These are phyloP conservation scores for Torymus texanus DNA, from an alignment of 2,888 invertebrate genomes.

Conservation along the genomic window DNA sequence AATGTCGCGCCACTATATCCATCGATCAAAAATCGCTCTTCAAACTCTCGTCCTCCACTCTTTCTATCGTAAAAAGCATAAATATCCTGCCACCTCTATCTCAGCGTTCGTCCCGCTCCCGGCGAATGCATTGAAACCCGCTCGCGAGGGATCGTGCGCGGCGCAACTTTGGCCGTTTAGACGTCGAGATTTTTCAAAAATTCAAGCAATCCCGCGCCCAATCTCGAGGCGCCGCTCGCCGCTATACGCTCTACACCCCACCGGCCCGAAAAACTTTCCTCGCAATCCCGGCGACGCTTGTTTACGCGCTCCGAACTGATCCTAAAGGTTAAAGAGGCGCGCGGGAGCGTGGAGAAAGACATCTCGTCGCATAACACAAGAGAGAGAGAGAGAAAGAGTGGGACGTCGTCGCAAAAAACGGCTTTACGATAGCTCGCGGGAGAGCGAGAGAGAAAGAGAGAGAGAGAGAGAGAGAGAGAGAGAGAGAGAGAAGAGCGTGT, in stretches of 20 bases:
- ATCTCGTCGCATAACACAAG: not conserved
- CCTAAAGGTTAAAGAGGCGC: conserved; percentile 49
- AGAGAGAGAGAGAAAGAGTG: not conserved
- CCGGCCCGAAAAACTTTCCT: conserved; percentile 31
- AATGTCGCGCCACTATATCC: too few species aligned
- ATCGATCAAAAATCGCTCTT: too few species aligned
- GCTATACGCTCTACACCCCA: too few species aligned
- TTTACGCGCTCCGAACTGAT: conserved; percentile 21
- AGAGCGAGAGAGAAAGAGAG: not conserved
- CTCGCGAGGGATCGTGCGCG: too few species aligned
- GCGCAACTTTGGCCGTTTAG: conserved; percentile 37
- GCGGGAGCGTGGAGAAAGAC: conserved; percentile 27
- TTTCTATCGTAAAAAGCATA: conserved; percentile 44
- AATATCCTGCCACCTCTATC: conserved; percentile 12
- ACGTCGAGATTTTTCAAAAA: conserved; percentile 47
- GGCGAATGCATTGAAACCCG: too few species aligned
- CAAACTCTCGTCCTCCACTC: too few species aligned
- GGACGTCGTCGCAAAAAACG: conserved; percentile 30
- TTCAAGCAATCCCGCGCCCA: conserved; percentile 42
- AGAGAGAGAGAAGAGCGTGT: not conserved
- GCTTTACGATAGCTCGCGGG: conserved; percentile 44
- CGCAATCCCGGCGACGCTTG: conserved; percentile 14
- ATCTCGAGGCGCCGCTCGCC: not conserved
- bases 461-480: not conserved
- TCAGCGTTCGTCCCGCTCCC: too few species aligned